Base-by-base conservation (phyloP, 2,797 vertebrate species). In the Ctenopoma kingsleyae region DNA sequence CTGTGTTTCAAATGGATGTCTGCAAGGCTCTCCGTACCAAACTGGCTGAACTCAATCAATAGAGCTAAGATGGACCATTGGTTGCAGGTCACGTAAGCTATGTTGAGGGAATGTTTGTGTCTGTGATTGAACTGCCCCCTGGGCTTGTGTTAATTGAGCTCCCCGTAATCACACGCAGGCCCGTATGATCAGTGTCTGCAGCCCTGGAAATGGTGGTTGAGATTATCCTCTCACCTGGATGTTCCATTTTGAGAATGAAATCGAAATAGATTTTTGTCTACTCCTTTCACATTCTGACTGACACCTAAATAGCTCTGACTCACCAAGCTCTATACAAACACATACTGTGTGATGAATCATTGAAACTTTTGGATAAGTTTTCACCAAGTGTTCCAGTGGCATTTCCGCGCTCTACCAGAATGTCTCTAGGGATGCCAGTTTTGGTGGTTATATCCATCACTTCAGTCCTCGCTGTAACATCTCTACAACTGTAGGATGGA, bases 41-140 rank as follows among this genome's bases (percentile, higher is more conserved):
- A 84, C 83, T 85, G 79, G 80, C 84, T 87, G 81, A 89, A 88
- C 83, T 82, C 77, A 87, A 90, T 91, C 86, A 83, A 55, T 77
- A 78, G 36, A n/a, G 74, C 78, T 90, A 91, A 92, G 87, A 88
- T 71, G 71, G 59, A 60, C 76, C 80, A 76, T 61, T 59, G 82
- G 89, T 55, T 86, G 85, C 83, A 70, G 88, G 89, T 93, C 91
- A 92, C 92, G 85, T 84, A 90, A 76, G 73, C 80, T 70, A 79
- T 87, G 88, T 81, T 83, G 79, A 57, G 65, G 75, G 79, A 89
- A 87, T 89, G 91, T 92, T 91, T 92, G 89, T 87, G 73, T 78
- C 50, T 40, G 54, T 84, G 88, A 92, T 88, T 89, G 87, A 91
- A 75, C 78, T 50, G 66, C 85, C 89, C 72, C 85, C 60, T 4